Base-by-base conservation (phyloP, 2,888 invertebrate genomes). In the Drosophila affinis region DNA sequence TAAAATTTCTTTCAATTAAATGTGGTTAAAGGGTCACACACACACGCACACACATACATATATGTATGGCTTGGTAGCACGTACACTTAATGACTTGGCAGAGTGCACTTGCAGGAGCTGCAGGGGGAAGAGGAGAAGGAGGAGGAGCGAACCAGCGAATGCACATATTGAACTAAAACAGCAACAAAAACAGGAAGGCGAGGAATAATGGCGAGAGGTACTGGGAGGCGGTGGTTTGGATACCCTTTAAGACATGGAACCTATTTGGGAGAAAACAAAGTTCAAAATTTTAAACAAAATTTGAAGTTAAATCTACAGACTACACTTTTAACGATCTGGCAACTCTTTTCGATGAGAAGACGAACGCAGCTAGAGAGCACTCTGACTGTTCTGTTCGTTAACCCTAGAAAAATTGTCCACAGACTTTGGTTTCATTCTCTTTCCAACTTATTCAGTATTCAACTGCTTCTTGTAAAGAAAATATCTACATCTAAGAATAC, bases 1-100 rank as follows among this genome's bases (percentile, higher is more conserved):
- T 69, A 69, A 78, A 78, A 75, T 83, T 81, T 83, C 52, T 73
- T 75, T 78, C 83, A 83, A 87, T 86, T 83, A 84, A 79, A 87
- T 83, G 72, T 80, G 78, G 76, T 74, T 75, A 71, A 72, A 58
- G 65, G 17, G 63, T 68, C 62, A 70, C 57, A 68, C 34, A 68
- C 34, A 58, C 57, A 53, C 18, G 70, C 51, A 60, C 49, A 63
- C 34, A 55, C 57, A 53, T 48, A 60, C 49, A 63, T 3, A 21
- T 21, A 21, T 21, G 21, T 48, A 61, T 47, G n/a, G n/a, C n/a
- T 34, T 56, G 55, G 59, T 57, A 57, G 67, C 49, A 67, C 62
- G 75, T 53, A 53, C 70, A 53, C 78, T 77, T 86, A 83, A 86
- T 83, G 86, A 83, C 83, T 86, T 83, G 77, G 78, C 70, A 76